These are phyloP conservation scores for Hymenopus coronatus DNA, from an alignment of 2,888 invertebrate species.

Conservation along the genomic window DNA sequence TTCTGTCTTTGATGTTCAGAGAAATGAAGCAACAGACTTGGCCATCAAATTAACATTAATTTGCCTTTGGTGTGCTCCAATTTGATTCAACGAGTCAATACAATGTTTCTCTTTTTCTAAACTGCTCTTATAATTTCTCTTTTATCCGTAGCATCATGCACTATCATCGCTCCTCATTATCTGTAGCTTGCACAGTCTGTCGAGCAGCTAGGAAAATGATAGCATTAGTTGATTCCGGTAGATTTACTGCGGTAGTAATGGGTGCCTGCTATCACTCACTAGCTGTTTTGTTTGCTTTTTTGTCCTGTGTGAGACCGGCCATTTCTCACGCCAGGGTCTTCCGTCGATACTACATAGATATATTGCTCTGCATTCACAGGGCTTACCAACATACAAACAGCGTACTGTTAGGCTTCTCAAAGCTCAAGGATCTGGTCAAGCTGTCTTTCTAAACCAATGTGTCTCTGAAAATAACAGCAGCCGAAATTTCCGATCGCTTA, in stretches of 20 bases:
- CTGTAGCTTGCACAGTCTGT: background rate
- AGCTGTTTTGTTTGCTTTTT: background rate
- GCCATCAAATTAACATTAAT: background rate
- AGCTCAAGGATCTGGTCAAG: too few species aligned
- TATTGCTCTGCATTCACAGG: too few species aligned
- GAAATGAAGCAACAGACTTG: background rate
- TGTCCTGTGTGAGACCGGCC: background rate
- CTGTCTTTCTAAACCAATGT: too few species aligned
- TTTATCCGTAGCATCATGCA: background rate
- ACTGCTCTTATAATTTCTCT: background rate
- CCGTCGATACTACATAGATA: too few species aligned
- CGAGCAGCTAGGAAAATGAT: background rate
- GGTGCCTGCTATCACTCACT: too few species aligned
- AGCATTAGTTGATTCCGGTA: background rate
- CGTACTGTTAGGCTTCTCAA: too few species aligned
- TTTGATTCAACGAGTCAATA: background rate
- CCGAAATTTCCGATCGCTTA: too few species aligned
- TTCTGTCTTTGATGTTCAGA: background rate
- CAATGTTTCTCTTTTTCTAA: background rate
- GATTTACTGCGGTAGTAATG: background rate
- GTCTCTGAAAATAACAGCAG: too few species aligned
- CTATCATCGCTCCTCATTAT: background rate
- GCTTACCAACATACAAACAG: too few species aligned
- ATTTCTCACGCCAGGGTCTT: background rate
- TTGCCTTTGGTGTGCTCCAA: background rate